Percentiles rank a stretch among this genome's conserved stretches.
Conservation (phyloP, 2,113 vertebrate species). For the Stegostoma tigrinum region DNA sequence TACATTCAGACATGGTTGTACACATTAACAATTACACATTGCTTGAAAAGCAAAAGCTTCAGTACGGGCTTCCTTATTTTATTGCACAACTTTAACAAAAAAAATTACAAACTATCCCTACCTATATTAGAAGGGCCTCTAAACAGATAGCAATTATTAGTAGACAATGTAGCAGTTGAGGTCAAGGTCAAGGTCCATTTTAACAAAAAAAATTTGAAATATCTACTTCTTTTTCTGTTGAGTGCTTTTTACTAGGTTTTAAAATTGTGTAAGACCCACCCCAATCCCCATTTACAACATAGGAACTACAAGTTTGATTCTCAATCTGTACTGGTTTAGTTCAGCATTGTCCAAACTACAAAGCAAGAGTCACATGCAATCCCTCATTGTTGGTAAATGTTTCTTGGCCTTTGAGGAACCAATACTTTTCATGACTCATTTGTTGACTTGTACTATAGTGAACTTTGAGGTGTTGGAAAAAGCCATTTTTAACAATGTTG, state of each 20-base stretch:
- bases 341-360: not conserved
- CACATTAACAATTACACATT: not conserved
- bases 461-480: not conserved
- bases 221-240: not conserved
- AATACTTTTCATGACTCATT: not conserved
- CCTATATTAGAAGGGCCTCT: not conserved
- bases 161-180: not conserved
- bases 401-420: not conserved
- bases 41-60: not conserved
- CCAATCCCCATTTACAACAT: not conserved
- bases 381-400: not conserved
- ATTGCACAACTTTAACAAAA: not conserved
- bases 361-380: not conserved
- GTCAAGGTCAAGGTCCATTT: not conserved
- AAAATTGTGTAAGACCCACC: not conserved
- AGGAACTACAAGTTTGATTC: not conserved
- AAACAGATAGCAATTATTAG: not conserved
- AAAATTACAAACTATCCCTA: not conserved
- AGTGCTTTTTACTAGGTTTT: not conserved
- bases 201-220: not conserved
- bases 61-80: not conserved
- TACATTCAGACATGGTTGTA: not conserved
- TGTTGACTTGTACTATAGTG: not conserved
- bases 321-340: not conserved
- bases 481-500: not conserved